Conservation (phyloP, 2,113 vertebrate species). For the Menidia beryllina region DNA sequence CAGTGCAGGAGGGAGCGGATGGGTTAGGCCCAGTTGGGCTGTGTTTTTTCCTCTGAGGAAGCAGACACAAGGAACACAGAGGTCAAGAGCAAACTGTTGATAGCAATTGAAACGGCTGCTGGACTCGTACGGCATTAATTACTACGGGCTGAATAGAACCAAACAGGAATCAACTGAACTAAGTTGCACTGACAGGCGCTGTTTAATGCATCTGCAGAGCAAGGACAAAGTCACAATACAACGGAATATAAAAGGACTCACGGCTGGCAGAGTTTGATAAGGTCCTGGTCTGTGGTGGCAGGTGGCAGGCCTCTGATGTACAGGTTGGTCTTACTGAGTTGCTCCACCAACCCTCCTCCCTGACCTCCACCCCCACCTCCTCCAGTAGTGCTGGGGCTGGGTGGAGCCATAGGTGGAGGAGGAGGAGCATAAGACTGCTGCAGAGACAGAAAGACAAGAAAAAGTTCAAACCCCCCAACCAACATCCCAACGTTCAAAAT, state of each 20-base stretch:
- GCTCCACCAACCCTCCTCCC: constrained; percentile 86
- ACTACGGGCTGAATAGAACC: constrained; percentile 38
- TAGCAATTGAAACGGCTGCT: constrained; percentile 60
- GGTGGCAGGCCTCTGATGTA: constrained; percentile 98
- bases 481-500: background rate
- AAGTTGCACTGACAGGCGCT: constrained; percentile 12
- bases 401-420: constrained; percentile 96
- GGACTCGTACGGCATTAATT: constrained; percentile 60
- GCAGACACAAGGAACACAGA: constrained; percentile 43
- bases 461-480: constrained; percentile 1
- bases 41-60: constrained; percentile 71
- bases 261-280: constrained; percentile 86
- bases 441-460: constrained; percentile 32
- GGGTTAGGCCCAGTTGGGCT: constrained; percentile 59
- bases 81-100: constrained; percentile 69
- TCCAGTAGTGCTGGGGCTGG: constrained; percentile 97
- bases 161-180: constrained; percentile 34
- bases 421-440: constrained; percentile 98
- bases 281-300: constrained; percentile 86
- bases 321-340: constrained; percentile 99
- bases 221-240: constrained; percentile 4
- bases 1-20: constrained; percentile 46
- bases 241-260: constrained; percentile 62
- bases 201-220: constrained; percentile 10
- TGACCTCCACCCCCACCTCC: constrained; percentile 80